Evolutionary conservation across 2,888 invertebrate species (phyloP).

Genomic region (Entomobrya proxima): DNA sequence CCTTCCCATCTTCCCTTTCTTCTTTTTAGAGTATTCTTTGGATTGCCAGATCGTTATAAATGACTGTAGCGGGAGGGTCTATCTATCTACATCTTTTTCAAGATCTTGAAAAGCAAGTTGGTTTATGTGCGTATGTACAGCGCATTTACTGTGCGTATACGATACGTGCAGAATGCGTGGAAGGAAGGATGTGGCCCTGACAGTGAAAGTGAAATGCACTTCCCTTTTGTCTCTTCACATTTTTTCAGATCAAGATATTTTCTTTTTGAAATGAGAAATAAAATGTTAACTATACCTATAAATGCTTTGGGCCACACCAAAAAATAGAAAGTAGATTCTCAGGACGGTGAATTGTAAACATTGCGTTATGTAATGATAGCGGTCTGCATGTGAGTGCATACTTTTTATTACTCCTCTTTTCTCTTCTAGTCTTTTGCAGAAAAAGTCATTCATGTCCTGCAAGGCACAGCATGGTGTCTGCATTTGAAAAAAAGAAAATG

Average conservation of each 20-base stretch:
- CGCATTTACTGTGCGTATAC: neutral
- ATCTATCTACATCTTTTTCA: neutral
- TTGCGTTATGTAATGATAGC: neutral
- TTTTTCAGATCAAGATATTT: conserved; percentile 45
- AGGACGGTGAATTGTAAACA: conserved; percentile 19
- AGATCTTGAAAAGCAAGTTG: conserved; percentile 38
- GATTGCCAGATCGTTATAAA: conserved; percentile 49
- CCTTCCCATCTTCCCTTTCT: neutral
- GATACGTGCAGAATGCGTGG: no score
- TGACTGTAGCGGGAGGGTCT: conserved; percentile 5
- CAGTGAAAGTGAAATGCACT: conserved; percentile 62
- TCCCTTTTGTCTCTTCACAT: conserved; percentile 39
- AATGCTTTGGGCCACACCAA: no score
- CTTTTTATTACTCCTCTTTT: conserved; percentile 16
- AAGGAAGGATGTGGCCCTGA: conserved; percentile 51
- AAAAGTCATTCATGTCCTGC: conserved; percentile 59
- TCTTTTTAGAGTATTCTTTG: conserved; percentile 14
- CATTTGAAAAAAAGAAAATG: conserved; percentile 34
- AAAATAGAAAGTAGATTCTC: neutral
- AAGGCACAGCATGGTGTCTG: conserved; percentile 53
- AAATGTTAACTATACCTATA: conserved; percentile 27
- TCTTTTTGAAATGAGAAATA: conserved; percentile 20
- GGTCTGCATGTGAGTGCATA: neutral
- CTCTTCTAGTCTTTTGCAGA: conserved; percentile 14
- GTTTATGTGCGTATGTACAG: neutral